These are phyloP conservation scores for Dreissena polymorpha DNA, from an alignment of 1,140 invertebrate genomes.

Conservation along the genomic window DNA sequence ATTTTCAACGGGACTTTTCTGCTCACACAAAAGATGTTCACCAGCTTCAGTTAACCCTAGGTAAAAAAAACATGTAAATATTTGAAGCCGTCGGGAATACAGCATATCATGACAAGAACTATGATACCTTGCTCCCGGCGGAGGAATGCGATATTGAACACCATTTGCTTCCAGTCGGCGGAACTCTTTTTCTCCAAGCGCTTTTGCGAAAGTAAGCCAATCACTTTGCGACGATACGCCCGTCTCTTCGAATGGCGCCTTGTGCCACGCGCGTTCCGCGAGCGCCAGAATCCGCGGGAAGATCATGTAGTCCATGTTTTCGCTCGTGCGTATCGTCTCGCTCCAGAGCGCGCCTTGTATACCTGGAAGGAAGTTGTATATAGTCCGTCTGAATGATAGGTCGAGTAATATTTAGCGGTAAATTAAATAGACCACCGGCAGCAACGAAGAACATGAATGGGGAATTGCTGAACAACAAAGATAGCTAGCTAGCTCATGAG, in stretches of 20 bases:
- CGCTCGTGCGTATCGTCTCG: constrained; percentile 56
- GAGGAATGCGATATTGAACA: constrained; percentile 59
- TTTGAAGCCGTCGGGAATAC: no score
- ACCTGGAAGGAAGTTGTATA: constrained; percentile 35
- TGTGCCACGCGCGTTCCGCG: constrained; percentile 67
- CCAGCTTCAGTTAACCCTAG: no score
- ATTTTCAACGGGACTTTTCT: no score
- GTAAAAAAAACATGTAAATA: no score
- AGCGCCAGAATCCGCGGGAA: constrained; percentile 64
- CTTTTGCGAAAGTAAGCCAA: constrained; percentile 51
- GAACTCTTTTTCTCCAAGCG: constrained; percentile 61
- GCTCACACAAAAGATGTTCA: no score
- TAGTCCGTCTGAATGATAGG: no score
- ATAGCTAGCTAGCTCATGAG: no score
- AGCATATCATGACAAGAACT: no score
- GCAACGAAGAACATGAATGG: no score
- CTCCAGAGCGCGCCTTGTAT: constrained; percentile 63
- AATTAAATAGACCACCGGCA: no score
- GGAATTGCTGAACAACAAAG: no score
- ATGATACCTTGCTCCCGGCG: constrained; percentile 59
- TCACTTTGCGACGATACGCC: not conserved
- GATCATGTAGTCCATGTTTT: constrained; percentile 61
- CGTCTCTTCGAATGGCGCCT: constrained; percentile 60
- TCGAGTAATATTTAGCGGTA: no score
- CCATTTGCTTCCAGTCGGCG: constrained; percentile 58